A percentile compares a stretch with the other conserved stretches of the same genome.
phyloP scores from a whole-genome alignment of 2,113 vertebrate genomes.

The Trichomycterus rosablanca region DNA sequence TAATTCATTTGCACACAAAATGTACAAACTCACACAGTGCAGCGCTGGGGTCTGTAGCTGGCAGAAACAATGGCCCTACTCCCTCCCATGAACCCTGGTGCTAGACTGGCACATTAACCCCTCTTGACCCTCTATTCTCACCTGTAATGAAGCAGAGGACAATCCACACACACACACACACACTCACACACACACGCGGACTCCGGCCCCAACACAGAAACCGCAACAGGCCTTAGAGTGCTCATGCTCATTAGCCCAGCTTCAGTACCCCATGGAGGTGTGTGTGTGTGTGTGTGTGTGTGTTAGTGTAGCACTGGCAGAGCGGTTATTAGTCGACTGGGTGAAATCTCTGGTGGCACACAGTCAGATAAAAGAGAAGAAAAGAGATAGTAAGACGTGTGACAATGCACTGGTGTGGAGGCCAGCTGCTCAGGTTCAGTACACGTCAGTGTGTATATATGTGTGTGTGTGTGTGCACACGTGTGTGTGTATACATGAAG shows the following conservation, averaged over 20 bases:
- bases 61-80: slow-evolving; percentile 20
- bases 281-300: slow-evolving; percentile 38
- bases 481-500: slow-evolving; percentile 37
- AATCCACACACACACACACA: slow-evolving; percentile 14
- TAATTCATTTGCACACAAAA: neutral
- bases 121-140: slow-evolving; percentile 52
- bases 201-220: slow-evolving; percentile 53
- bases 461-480: slow-evolving; percentile 34
- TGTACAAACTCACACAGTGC: slow-evolving; percentile 4
- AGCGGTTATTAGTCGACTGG: slow-evolving; percentile 31
- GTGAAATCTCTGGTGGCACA: slow-evolving; percentile 47
- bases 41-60: slow-evolving; percentile 11
- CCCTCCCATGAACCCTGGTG: slow-evolving; percentile 36
- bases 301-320: slow-evolving; percentile 15
- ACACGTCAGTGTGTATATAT: slow-evolving; percentile 35
- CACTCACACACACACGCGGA: slow-evolving; percentile 16
- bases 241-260: slow-evolving; percentile 64
- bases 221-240: slow-evolving; percentile 50
- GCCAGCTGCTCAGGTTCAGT: slow-evolving; percentile 45
- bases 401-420: slow-evolving; percentile 40
- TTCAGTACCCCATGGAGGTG: slow-evolving; percentile 55
- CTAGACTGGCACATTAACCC: slow-evolving; percentile 51
- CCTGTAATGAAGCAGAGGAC: slow-evolving; percentile 61
- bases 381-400: slow-evolving; percentile 43
- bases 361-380: slow-evolving; percentile 45